Evolutionary conservation across 2,113 vertebrate species (phyloP).

Genomic region (Hemicordylus capensis): DNA sequence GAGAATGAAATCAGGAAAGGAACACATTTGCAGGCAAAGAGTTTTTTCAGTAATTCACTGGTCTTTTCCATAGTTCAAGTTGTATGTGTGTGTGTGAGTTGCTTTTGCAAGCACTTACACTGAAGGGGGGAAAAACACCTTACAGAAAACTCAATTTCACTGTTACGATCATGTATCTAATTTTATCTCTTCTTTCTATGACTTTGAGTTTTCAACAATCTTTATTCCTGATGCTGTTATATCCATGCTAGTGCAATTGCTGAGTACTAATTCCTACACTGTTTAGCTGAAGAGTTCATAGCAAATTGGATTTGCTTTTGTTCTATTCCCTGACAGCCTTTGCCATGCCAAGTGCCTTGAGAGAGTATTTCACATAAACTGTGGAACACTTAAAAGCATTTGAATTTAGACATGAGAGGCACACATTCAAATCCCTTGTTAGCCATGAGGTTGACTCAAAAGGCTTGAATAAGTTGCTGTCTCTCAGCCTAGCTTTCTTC

Average conservation of each 20-base stretch:
- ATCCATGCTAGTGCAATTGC: not conserved
- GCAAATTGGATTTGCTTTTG: not conserved
- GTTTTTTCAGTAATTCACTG: slow-evolving; percentile 29
- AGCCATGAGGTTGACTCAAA: too few species aligned
- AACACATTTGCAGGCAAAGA: slow-evolving; percentile 33
- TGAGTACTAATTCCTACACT: not conserved
- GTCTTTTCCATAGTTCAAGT: slow-evolving; percentile 19
- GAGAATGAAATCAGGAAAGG: slow-evolving; percentile 38
- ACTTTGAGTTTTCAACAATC: slow-evolving; percentile 15
- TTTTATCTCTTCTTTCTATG: slow-evolving; percentile 21
- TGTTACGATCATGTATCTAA: not conserved
- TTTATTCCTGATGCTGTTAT: not conserved
- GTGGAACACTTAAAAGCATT: too few species aligned
- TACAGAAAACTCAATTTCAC: not conserved
- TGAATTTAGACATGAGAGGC: too few species aligned
- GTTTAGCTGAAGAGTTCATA: slow-evolving; percentile 5
- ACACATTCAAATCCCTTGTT: too few species aligned
- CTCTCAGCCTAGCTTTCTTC: too few species aligned
- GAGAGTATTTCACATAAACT: too few species aligned
- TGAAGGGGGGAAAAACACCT: slow-evolving; percentile 9
- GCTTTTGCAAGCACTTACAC: slow-evolving; percentile 37
- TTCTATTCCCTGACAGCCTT: not conserved
- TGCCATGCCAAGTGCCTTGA: too few species aligned
- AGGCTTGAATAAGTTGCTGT: too few species aligned
- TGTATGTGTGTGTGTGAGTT: not conserved